Conservation (phyloP, 2,113 vertebrate species). For the Ascaphus truei region DNA sequence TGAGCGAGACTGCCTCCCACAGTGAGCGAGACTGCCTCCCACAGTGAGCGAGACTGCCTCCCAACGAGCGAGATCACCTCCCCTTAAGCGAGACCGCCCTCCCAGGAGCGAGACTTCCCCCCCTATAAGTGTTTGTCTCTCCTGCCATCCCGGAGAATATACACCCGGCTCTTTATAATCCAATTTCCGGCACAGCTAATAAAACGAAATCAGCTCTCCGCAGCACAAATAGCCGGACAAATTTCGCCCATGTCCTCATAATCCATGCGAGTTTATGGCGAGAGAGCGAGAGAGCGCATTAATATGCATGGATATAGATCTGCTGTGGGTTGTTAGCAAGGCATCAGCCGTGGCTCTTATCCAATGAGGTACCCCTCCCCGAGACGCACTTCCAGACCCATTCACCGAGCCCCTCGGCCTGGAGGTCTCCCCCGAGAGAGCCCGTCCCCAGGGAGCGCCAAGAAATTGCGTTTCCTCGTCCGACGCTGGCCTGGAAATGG, state of each 20-base stretch:
- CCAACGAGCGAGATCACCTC: too few relatives aligned
- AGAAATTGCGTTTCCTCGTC: not conserved
- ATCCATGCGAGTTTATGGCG: not conserved
- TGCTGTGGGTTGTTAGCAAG: conserved; percentile 1
- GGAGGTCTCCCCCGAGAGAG: too few relatives aligned
- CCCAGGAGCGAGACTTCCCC: not conserved
- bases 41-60: too few relatives aligned
- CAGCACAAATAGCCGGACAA: not conserved
- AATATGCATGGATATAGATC: conserved; percentile 14
- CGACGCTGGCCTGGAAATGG: not conserved
- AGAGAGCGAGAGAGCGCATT: not conserved
- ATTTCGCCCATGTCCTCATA: not conserved
- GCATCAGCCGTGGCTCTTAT: not conserved
- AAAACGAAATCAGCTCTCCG: conserved; percentile 14
- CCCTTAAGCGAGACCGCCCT: too few relatives aligned
- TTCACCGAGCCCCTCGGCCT: not conserved
- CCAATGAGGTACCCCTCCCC: not conserved
- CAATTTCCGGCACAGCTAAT: conserved; percentile 12
- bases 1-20: too few relatives aligned
- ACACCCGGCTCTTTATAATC: conserved; percentile 1
- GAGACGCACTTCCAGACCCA: not conserved
- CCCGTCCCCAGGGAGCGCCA: not conserved
- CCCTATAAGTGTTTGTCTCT: not conserved
- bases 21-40: too few relatives aligned
- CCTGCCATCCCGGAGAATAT: not conserved